Evolutionary conservation across 2,888 invertebrate species (phyloP).

Genomic region (Blastobasis lacticolella): DNA sequence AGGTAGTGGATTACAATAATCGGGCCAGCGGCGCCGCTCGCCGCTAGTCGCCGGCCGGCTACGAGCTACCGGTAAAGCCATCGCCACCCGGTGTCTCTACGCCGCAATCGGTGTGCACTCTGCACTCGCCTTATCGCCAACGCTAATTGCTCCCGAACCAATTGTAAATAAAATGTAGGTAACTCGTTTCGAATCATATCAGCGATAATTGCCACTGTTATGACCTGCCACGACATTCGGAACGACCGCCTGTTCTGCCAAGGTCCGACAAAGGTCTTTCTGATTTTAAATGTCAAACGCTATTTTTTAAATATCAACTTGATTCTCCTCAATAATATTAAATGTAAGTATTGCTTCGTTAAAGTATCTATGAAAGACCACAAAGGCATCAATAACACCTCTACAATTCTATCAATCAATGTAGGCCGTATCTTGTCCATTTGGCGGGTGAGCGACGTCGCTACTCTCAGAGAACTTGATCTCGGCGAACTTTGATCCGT

Average conservation of each 20-base stretch:
- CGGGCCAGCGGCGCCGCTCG: neutral
- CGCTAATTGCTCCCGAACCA: constrained; percentile 14
- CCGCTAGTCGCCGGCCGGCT: constrained; percentile 1
- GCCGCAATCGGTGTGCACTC: constrained; percentile 4
- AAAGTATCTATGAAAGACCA: too few relatives aligned
- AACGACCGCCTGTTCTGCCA: constrained; percentile 31
- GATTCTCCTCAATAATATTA: too few relatives aligned
- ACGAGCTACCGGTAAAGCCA: constrained; percentile 1
- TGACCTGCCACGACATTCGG: constrained; percentile 24
- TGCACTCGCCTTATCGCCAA: constrained; percentile 24
- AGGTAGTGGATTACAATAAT: constrained; percentile 38
- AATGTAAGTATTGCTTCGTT: too few relatives aligned
- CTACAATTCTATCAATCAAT: too few relatives aligned
- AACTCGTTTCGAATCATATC: constrained; percentile 1
- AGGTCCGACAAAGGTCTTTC: constrained; percentile 23
- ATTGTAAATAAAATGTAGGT: constrained; percentile 8
- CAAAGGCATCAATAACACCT: too few relatives aligned
- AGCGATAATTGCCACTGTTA: constrained; percentile 25
- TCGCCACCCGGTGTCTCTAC: neutral
- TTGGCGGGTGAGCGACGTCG: too few relatives aligned
- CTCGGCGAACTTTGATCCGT: neutral
- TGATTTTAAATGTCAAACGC: neutral
- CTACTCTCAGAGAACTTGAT: neutral
- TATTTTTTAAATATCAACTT: too few relatives aligned
- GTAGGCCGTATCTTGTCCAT: too few relatives aligned